These are phyloP conservation scores for Amiota communis DNA, from an alignment of 2,888 invertebrate genomes.

Conservation along the genomic window DNA sequence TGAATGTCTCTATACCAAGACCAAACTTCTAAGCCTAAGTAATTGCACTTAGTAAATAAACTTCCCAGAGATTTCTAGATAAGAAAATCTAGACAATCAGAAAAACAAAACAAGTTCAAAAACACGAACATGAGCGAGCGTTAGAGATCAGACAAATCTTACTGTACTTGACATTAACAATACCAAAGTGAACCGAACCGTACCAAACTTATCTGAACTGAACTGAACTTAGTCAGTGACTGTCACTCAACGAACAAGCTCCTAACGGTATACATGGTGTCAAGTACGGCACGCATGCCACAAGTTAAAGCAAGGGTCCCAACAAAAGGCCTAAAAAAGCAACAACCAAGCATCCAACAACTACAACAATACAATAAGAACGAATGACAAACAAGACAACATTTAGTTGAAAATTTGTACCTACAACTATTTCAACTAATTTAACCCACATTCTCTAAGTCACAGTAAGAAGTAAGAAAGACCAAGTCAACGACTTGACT, in stretches of 20 bases:
- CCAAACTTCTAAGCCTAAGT: too few species aligned
- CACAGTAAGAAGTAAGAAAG: neutral
- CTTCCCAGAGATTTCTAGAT: neutral
- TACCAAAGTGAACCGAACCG: neutral
- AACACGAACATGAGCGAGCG: neutral
- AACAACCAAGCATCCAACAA: neutral
- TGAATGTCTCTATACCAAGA: too few species aligned
- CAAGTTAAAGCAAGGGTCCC: neutral
- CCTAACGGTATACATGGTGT: slow-evolving; percentile 26
- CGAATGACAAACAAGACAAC: slow-evolving; percentile 19
- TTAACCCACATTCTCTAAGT: slow-evolving; percentile 56
- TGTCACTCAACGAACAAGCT: slow-evolving; percentile 9
- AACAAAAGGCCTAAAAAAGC: neutral
- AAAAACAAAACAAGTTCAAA: neutral
- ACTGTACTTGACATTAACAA: slow-evolving; percentile 28
- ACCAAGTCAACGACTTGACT: slow-evolving; percentile 1
- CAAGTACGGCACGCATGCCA: slow-evolving; percentile 29
- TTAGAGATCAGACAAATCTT: slow-evolving; percentile 5
- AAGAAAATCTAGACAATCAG: neutral
- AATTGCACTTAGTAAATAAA: too few species aligned
- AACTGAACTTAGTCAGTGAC: neutral
- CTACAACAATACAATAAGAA: neutral
- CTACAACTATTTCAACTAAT: slow-evolving; percentile 68
- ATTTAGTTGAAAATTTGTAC: slow-evolving; percentile 54
- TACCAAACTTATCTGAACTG: neutral